A percentile compares a stretch with the other conserved stretches of the same genome.
phyloP scores from a whole-genome alignment of 2,888 invertebrate genomes.

The Tuberolachnus salignus region DNA sequence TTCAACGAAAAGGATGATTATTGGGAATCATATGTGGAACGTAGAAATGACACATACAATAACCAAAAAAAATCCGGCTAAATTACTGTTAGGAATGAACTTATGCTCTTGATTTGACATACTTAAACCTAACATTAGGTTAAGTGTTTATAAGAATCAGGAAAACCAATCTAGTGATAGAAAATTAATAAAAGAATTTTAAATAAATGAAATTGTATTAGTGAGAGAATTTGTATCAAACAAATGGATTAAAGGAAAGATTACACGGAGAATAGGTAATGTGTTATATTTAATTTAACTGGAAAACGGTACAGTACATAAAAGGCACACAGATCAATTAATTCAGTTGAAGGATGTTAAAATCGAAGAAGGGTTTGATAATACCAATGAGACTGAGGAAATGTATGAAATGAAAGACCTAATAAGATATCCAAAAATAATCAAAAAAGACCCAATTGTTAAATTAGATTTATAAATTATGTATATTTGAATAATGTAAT shows the following conservation, averaged over 20 bases:
- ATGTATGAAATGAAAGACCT: too few species aligned
- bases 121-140: constrained; percentile 14
- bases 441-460: too few species aligned
- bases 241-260: constrained; percentile 10
- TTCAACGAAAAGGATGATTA: too few species aligned
- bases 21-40: too few species aligned
- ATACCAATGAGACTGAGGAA: too few species aligned
- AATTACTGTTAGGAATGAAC: not conserved
- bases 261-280: constrained; percentile 14
- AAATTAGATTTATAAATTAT: too few species aligned
- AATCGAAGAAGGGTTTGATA: too few species aligned
- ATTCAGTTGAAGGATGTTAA: too few species aligned
- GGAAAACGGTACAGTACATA: constrained; percentile 5
- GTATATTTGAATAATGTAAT: too few species aligned
- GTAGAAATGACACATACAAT: too few species aligned
- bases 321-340: not conserved
- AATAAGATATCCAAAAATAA: too few species aligned
- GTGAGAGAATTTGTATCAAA: constrained; percentile 1
- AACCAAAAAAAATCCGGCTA: too few species aligned
- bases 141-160: not conserved
- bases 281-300: constrained; percentile 22
- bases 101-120: constrained; percentile 3
- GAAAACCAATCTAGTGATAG: not conserved
- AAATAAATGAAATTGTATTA: constrained; percentile 19
- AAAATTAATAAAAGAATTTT: not conserved